phyloP scores from a whole-genome alignment of 2,888 invertebrate species.

The Marasmarcha lunaedactyla region DNA sequence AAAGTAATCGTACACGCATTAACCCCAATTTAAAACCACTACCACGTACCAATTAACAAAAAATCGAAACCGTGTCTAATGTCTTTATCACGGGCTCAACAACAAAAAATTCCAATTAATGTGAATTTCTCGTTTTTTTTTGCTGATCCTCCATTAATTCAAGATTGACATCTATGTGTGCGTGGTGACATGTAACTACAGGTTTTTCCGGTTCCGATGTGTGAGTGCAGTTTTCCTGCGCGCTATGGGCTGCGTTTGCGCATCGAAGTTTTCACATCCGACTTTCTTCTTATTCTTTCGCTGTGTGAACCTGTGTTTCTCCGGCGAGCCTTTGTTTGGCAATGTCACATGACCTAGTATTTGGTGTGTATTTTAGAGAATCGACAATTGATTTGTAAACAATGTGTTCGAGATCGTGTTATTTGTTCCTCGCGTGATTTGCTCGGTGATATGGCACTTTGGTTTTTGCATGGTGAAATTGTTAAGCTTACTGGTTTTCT shows the following conservation, averaged over 20 bases:
- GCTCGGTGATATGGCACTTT: no score
- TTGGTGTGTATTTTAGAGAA: background rate
- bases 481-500: no score
- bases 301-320: conserved; percentile 37
- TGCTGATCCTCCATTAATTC: conserved; percentile 22
- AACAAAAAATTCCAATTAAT: conserved; percentile 9
- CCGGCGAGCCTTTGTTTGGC: conserved; percentile 51
- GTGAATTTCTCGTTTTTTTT: conserved; percentile 12
- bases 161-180: conserved; percentile 1
- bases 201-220: conserved; percentile 1
- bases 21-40: no score
- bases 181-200: conserved; percentile 1
- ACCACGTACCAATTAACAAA: background rate
- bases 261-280: conserved; percentile 59
- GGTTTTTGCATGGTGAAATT: no score
- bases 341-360: conserved; percentile 31
- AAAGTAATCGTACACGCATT: no score
- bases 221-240: conserved; percentile 27
- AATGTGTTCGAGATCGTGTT: no score
- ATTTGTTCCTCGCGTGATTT: no score
- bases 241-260: conserved; percentile 41
- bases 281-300: conserved; percentile 28
- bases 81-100: conserved; percentile 2
- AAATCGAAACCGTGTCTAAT: conserved; percentile 10
- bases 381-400: no score